Base-by-base conservation (phyloP, 2,113 vertebrate species). In the Cathartes aura region DNA sequence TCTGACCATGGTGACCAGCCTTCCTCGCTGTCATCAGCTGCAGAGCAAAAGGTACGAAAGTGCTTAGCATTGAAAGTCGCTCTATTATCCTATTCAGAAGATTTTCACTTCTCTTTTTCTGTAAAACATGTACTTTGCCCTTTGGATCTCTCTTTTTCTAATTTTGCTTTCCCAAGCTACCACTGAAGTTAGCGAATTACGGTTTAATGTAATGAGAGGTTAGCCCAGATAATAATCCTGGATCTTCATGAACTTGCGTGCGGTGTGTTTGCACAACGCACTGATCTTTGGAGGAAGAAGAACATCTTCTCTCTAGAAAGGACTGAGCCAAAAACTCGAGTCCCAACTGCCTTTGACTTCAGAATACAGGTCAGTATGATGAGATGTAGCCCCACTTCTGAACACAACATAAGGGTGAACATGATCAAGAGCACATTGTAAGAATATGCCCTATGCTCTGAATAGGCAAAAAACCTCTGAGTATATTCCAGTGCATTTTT, bases 1-100 rank as follows among this genome's bases (percentile, higher is more conserved):
- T 99, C 99, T 3, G 99, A 99, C 99, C 99, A 99, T 0, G 99
- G 99, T 21, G 99, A 99, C 99, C 99, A 99, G 81, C 99, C 99
- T 24, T 99, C 99, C 42, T 99, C 99, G 5, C 98, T 98, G 82
- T 99, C 99, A 50, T 94, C 96, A 76, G 98, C 98, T 99, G 95
- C n/a, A 22, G 80, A 60, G 70, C 10, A 88, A 38, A 92, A 64
- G 62, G 53, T 68, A 62, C 22, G 75, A 58, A 62, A 18, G 14
- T 26, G 3, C 6, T 91, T 45, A 76, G 29, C 32, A 55, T 3
- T 47, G 5, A 15, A 82, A 83, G 47, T 17, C 8, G 1, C 4
- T 73, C 30, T 60, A 4, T 36, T 38, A 74, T 7, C 17, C n/a
- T 62, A 7, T 11, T 55, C 7, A 34, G 36, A 68, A 45, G 53